These are phyloP conservation scores for Drosophila algonquin DNA, from an alignment of 2,888 invertebrate genomes.

Conservation along the genomic window DNA sequence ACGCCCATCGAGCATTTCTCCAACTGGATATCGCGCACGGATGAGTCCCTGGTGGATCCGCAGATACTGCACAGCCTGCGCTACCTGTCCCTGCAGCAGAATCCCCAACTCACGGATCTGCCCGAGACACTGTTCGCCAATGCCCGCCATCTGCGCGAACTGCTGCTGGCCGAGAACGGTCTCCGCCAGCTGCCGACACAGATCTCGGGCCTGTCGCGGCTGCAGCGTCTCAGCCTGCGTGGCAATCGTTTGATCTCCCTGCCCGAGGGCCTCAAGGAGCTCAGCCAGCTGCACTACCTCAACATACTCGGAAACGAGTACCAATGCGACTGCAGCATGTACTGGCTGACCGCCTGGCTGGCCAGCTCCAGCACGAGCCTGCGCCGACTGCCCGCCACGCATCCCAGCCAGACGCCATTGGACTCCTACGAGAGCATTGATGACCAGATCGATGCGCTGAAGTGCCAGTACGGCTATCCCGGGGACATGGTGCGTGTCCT, in stretches of 20 bases:
- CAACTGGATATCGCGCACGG: constrained; percentile 85
- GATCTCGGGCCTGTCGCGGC: constrained; percentile 79
- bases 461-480: constrained; percentile 88
- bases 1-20: constrained; percentile 87
- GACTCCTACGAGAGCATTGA: constrained; percentile 72
- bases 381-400: constrained; percentile 83
- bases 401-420: constrained; percentile 55
- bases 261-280: constrained; percentile 88
- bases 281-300: constrained; percentile 87
- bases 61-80: constrained; percentile 86
- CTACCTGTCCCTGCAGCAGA: constrained; percentile 87
- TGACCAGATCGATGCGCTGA: constrained; percentile 85
- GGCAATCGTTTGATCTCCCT: constrained; percentile 89
- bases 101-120: constrained; percentile 86
- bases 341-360: constrained; percentile 89
- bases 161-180: constrained; percentile 89
- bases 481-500: constrained; percentile 89
- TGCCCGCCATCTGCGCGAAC: constrained; percentile 86
- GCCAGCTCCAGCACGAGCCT: constrained; percentile 72
- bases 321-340: constrained; percentile 94
- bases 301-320: constrained; percentile 91
- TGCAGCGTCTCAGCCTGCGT: constrained; percentile 88
- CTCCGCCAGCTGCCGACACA: constrained; percentile 85
- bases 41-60: constrained; percentile 69
- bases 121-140: constrained; percentile 87